Base-by-base conservation (phyloP, 2,888 invertebrate species). In the Lottia scabra region DNA sequence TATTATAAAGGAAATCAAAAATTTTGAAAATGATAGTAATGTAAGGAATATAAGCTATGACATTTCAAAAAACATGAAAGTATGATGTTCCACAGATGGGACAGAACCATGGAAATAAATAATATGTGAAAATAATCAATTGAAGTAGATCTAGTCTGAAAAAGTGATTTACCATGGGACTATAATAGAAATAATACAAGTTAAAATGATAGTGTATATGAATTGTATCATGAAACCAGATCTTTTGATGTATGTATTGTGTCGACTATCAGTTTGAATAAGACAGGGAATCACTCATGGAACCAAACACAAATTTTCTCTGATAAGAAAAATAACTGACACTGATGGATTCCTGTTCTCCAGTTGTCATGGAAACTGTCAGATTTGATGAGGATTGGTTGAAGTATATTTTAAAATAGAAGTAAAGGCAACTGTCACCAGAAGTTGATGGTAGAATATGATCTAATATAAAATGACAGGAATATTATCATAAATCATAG, bases 281-380 rank as follows among this genome's bases (percentile, higher is more conserved):
- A 56, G 56, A 56, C 56, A 56, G 56, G 56, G 56, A 56, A 56
- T 56, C 56, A 56, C 56, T 56, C 56, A 56, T 56, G 56, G 56
- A 19, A 56, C 56, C 56, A 56, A 56, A 56, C 56, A 56, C 56
- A 56, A 56, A 56, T 56, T 56, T 56, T 23, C 56, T 56, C 56
- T 72, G 75, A 75, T 72, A 79, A 79, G 77, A 77, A 80, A 77
- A 77, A 77, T 81, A 80, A 82, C 83, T 79, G 83, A 83, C 83
- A 83, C 76, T 83, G 83, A 83, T 83, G 81, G 84, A 81, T 81
- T 77, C 76, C 75, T 74, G 77, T 79, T 81, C 78, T 81, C 79
- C 78, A 79, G 83, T 83, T 76, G 74, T 80, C 81, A 84, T 83
- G 80, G 82, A 78, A 83, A 84, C 85, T 81, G 83, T 82, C 82